Conservation (phyloP, 1,140 invertebrate genomes). For the Drosophila subpulchrella region DNA sequence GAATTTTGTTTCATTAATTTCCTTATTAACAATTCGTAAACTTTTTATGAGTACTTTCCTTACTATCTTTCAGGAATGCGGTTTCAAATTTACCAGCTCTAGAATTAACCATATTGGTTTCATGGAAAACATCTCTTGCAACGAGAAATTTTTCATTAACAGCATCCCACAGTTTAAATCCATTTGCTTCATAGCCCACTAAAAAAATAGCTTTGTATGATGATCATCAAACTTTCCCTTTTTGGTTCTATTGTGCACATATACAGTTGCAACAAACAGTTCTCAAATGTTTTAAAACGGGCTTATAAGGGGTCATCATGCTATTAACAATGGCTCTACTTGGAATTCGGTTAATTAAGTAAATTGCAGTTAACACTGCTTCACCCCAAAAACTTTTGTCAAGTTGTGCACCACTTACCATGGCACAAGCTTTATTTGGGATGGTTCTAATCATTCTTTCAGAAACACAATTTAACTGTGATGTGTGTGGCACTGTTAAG, state of each 20-base stretch:
- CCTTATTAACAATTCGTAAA: not conserved
- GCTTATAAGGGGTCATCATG: constrained; percentile 7
- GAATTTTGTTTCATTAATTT: not conserved
- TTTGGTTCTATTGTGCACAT: constrained; percentile 1
- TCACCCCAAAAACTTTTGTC: constrained; percentile 33
- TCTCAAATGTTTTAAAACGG: constrained; percentile 19
- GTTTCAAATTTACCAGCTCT: constrained; percentile 11
- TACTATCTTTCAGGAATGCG: too few species aligned
- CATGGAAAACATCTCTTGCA: constrained; percentile 24
- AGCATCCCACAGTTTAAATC: too few species aligned
- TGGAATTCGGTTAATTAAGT: constrained; percentile 28
- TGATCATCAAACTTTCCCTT: too few species aligned
- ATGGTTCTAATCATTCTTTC: constrained; percentile 21
- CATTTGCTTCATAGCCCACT: too few species aligned
- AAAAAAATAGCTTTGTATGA: too few species aligned
- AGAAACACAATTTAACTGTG: constrained; percentile 12
- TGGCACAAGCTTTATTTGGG: constrained; percentile 14
- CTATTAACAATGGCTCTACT: constrained; percentile 13
- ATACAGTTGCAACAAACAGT: constrained; percentile 10
- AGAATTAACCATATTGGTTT: constrained; percentile 23
- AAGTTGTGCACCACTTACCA: constrained; percentile 14
- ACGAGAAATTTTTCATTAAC: too few species aligned
- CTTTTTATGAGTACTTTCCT: not conserved
- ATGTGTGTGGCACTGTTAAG: constrained; percentile 14
- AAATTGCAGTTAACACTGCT: constrained; percentile 27